phyloP scores from a whole-genome alignment of 2,113 vertebrate species.

The Turnix velox region DNA sequence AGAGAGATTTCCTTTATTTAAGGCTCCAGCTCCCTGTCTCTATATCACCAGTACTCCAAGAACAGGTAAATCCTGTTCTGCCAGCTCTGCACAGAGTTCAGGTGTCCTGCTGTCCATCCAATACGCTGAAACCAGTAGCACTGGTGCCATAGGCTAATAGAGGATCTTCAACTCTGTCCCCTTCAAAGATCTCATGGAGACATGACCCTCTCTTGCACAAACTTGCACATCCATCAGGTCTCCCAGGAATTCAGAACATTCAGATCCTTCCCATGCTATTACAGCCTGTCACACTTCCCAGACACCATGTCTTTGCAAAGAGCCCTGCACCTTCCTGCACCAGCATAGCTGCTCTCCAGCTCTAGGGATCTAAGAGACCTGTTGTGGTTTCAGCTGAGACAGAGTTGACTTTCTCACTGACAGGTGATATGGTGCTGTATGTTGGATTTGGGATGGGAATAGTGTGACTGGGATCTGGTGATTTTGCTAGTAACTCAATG shows the following conservation, averaged over 20 bases:
- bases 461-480: not conserved
- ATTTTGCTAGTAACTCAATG: not conserved
- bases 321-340: not conserved
- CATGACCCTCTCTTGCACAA: not conserved
- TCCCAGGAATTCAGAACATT: not conserved
- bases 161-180: not conserved
- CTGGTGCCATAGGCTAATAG: accelerated
- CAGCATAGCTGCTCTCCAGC: not conserved
- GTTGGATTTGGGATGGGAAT: not conserved
- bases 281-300: accelerated
- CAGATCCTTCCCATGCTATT: not conserved
- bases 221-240: not conserved
- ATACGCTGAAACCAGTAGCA: not conserved
- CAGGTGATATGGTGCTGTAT: not conserved
- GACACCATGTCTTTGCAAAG: accelerated
- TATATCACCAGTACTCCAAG: accelerated
- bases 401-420: not conserved
- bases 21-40: not conserved
- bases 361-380: not conserved
- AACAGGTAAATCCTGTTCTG: not conserved
- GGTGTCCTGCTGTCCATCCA: accelerated
- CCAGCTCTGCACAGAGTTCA: not conserved
- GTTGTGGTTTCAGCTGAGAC: not conserved
- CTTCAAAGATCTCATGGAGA: not conserved
- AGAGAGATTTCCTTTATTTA: not conserved